Conservation (phyloP, 2,797 vertebrate species). For the Carduelis carduelis region DNA sequence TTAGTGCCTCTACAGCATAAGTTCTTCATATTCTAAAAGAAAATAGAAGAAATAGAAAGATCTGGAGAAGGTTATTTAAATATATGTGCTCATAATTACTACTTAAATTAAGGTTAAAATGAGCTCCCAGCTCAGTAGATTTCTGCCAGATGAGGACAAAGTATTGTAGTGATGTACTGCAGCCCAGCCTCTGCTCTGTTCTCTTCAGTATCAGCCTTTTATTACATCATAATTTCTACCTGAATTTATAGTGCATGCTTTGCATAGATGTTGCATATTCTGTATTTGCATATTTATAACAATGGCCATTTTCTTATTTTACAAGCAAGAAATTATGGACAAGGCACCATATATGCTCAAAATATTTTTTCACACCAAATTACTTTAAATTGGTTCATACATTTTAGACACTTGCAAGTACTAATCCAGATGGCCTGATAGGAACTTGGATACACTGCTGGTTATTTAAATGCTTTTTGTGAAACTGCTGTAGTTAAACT, state of each 20-base stretch:
- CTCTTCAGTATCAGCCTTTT: not conserved
- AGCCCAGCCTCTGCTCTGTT: not conserved
- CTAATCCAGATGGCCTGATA: not conserved
- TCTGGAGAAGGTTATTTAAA: not conserved
- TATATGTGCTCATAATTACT: not conserved
- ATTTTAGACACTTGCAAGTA: not conserved
- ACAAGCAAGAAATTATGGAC: not conserved
- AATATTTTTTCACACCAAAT: not conserved
- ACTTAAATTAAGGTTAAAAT: not conserved
- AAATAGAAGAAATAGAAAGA: not conserved
- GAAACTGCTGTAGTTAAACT: not conserved
- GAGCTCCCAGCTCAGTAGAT: not conserved
- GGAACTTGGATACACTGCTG: not conserved
- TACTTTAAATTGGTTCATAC: not conserved
- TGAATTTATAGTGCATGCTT: not conserved
- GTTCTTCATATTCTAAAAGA: not conserved
- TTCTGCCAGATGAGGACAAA: not conserved
- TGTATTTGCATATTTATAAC: not conserved
- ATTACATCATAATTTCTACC: not conserved
- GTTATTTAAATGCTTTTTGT: not conserved
- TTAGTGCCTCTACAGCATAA: not conserved
- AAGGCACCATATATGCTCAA: not conserved
- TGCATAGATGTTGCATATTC: not conserved
- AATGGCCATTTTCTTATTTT: not conserved
- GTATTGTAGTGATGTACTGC: not conserved